Conservation (phyloP, 2,797 vertebrate genomes). For the Menidia menidia region DNA sequence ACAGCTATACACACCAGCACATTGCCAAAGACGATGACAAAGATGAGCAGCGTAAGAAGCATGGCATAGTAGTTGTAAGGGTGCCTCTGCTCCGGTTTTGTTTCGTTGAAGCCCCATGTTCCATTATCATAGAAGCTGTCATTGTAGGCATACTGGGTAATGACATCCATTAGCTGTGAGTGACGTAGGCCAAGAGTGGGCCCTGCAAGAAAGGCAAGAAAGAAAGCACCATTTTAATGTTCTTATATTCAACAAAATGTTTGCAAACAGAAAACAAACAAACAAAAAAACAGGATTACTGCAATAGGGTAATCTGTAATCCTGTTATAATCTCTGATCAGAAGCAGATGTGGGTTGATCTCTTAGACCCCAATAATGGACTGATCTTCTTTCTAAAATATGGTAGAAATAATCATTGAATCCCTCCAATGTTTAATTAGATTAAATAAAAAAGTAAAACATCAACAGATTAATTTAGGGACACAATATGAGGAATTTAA, state of each 20-base stretch:
- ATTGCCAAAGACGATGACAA: slow-evolving; percentile 96
- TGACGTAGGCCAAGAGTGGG: slow-evolving; percentile 73
- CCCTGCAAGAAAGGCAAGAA: slow-evolving; percentile 64
- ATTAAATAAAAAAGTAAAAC: neutral
- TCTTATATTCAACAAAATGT: slow-evolving; percentile 21
- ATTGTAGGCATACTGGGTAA: slow-evolving; percentile 91
- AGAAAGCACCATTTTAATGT: slow-evolving; percentile 17
- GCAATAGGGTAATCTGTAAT: slow-evolving; percentile 9
- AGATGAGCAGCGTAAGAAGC: slow-evolving; percentile 97
- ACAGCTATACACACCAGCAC: slow-evolving; percentile 98
- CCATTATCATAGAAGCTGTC: slow-evolving; percentile 86
- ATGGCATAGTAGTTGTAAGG: slow-evolving; percentile 98
- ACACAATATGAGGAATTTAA: neutral
- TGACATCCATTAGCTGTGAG: slow-evolving; percentile 92
- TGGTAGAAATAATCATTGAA: neutral
- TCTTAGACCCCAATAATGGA: slow-evolving; percentile 1
- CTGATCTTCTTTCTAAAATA: slow-evolving; percentile 16
- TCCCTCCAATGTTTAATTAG: neutral
- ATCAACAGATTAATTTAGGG: neutral
- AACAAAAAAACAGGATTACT: neutral
- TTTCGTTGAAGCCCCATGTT: slow-evolving; percentile 86
- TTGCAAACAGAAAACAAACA: neutral
- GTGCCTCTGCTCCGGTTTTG: slow-evolving; percentile 79
- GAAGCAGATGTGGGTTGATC: slow-evolving; percentile 15
- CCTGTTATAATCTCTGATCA: slow-evolving; percentile 9